Evolutionary conservation across 2,888 invertebrate species (phyloP), one percentile per base, ranked within the genome.

Genomic region (Fabriciana adippe): DNA sequence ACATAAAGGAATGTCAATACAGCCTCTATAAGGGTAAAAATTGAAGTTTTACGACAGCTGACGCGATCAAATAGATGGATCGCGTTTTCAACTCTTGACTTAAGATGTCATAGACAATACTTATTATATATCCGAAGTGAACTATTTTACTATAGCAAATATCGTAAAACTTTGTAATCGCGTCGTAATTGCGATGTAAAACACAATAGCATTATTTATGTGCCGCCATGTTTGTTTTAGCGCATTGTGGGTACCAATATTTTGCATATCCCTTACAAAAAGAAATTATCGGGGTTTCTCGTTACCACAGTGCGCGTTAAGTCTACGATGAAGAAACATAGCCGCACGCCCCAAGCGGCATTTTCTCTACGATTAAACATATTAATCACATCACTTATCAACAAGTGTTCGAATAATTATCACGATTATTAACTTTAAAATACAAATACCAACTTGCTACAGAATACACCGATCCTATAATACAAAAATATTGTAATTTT

Each of bases 401-500:
- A 81, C 81, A 82, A 85, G 84, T 83, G 81, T 80, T 78, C 75
- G 76, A 72, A 72, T 76, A 78, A 76, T 79, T 82, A 84, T 85
- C 84, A 85, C 84, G 82, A 82, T 78, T 78, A 81, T 78, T 78
- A 80, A 79, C 78, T 81, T 83, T 79, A 83, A 87, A 87, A 84
- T 90, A 91, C 88, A 90, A 84, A 83, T 89, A 90, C 85, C 89
- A 88, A 89, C 87, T 86, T 80, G 78, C 90, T 92, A 91, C 89
- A 78, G 88, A 88, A 81, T 90, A 91, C 90, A 91, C 86, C 83
- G 73, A 87, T 85, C 88, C 89, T 90, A 88, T 83, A 84, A 89
- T 92, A 92, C 86, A 92, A 92, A 92, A 92, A 92, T 92, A 91
- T 89, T 86, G 86, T 87, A 88, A 88, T 81, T 83, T 80, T 86